Evolutionary conservation across 2,113 vertebrate species (phyloP), one percentile per base, ranked within the genome.

Genomic region (Podarcis cretensis): DNA sequence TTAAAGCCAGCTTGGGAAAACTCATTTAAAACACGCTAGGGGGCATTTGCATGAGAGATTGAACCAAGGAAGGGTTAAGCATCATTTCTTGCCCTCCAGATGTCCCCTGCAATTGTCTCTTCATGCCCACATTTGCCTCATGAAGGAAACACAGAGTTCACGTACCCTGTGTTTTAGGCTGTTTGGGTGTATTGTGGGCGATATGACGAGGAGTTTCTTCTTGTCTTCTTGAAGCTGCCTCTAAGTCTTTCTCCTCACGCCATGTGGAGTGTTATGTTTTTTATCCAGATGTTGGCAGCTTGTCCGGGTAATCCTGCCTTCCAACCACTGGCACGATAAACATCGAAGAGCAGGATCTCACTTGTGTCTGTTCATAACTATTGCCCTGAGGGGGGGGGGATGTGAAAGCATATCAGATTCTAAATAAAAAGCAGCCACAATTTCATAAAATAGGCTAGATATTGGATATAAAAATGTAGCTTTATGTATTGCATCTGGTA

Each of bases 331-430:
- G 27, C 54, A 30, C 4, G 3, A 40, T 76, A 88, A 74, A 65
- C 9, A 0, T 25, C 30, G 27, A 25, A 1, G 6, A 43, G 35
- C 3, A 1, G 0, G 1, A 18, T 25, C 84, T 57, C 18, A 3
- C 4, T 77, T 35, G 0, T 74, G 10, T 54, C 65, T 87, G 7
- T 2, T 0, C n/a, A 27, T 48, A 74, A 2, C 16, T 43, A 63
- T 74, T 63, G 14, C 32, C 54, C 25, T 43, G 4, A 3, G 43
- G 54, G 48, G 48, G 48, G 48, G 18, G 5, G 0, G 0, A 63
- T 63, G 59, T 63, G 59, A 63, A 63, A 20, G 71, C 27, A 82
- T 20, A 35, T 87, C 78, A 30, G 27, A 32, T 78, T 48, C 37
- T 66, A 77, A 86, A 85, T 84, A 63, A 48, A 79, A 2, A 30